phyloP scores from a whole-genome alignment of 2,797 vertebrate genomes.

The Enteromius fasciolatus region DNA sequence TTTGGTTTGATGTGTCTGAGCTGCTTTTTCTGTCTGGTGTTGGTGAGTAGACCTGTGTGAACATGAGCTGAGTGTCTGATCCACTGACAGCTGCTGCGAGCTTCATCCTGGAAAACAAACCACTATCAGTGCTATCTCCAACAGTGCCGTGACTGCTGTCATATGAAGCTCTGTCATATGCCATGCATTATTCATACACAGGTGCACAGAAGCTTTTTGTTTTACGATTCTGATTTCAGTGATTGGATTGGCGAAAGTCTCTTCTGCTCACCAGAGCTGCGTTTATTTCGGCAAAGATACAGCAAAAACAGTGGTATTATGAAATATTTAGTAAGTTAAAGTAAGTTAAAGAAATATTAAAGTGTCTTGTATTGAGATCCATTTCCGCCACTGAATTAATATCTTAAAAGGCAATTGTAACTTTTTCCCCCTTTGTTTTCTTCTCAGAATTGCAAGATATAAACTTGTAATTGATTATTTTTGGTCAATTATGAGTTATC shows the following conservation, averaged over 20 bases:
- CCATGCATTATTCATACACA: background rate
- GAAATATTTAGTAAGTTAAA: background rate
- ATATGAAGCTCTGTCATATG: background rate
- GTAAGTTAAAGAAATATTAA: background rate
- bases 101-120: background rate
- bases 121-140: background rate
- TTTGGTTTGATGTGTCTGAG: slow-evolving; percentile 65
- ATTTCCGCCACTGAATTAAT: background rate
- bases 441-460: no score
- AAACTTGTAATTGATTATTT: no score
- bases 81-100: slow-evolving; percentile 3
- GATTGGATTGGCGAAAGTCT: background rate
- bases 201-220: background rate
- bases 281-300: background rate
- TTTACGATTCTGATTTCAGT: background rate
- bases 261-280: background rate
- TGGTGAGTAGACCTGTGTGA: slow-evolving; percentile 62
- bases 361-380: background rate
- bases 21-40: slow-evolving; percentile 54
- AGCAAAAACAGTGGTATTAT: background rate
- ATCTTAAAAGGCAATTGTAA: background rate
- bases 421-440: no score
- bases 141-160: background rate
- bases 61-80: background rate
- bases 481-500: no score